Conservation (phyloP, 2,888 invertebrate genomes). For the Eumacrocentrus americanus region DNA sequence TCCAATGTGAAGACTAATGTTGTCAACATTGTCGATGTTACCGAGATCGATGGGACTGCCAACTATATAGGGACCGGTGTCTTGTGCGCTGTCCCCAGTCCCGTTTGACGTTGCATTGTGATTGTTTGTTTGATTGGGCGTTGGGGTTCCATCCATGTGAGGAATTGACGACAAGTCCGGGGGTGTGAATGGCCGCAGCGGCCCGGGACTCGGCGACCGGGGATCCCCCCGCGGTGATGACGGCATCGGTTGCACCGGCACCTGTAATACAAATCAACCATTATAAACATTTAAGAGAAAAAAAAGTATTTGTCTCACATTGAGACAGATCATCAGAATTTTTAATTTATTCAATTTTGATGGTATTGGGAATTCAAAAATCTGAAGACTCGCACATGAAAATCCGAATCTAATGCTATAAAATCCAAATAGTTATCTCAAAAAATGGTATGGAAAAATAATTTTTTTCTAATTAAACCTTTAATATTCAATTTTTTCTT, state of each 20-base stretch:
- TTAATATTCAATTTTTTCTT: too few species aligned
- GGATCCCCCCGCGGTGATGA: slow-evolving; percentile 52
- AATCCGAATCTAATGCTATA: too few species aligned
- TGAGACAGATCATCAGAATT: not conserved
- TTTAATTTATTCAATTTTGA: not conserved
- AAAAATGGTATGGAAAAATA: too few species aligned
- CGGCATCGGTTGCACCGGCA: slow-evolving; percentile 58
- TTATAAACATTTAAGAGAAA: too few species aligned
- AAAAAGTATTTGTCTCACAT: not conserved
- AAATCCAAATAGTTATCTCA: too few species aligned
- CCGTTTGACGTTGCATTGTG: slow-evolving; percentile 44
- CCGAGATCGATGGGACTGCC: slow-evolving; percentile 59
- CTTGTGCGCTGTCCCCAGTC: slow-evolving; percentile 36
- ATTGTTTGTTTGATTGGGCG: slow-evolving; percentile 37
- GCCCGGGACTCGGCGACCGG: slow-evolving; percentile 47
- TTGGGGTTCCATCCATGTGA: slow-evolving; percentile 58
- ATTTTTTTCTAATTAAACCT: too few species aligned
- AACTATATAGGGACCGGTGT: slow-evolving; percentile 54
- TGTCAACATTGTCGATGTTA: slow-evolving; percentile 58
- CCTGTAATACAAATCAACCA: slow-evolving; percentile 42
- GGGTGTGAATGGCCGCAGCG: slow-evolving; percentile 55
- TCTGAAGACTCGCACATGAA: too few species aligned
- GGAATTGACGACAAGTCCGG: slow-evolving; percentile 58
- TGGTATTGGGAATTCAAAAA: not conserved
- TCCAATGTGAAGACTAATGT: slow-evolving; percentile 50